Evolutionary conservation across 1,140 invertebrate species (phyloP).

Genomic region (Charaxes varanes): DNA sequence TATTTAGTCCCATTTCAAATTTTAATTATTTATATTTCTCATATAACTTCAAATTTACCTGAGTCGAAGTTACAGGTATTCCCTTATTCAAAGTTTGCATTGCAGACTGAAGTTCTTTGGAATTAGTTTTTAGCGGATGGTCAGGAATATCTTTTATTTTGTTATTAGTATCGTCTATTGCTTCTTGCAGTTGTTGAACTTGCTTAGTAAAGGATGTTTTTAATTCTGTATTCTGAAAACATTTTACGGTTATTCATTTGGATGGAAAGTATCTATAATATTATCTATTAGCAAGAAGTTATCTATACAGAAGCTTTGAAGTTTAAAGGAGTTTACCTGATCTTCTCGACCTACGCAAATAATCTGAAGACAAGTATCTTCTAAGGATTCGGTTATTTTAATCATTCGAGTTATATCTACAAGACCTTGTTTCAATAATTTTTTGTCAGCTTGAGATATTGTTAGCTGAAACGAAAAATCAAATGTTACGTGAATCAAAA

Average conservation of each 20-base stretch:
- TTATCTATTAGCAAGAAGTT: not conserved
- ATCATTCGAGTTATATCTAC: constrained; percentile 29
- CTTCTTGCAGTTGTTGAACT: constrained; percentile 24
- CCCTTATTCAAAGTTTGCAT: constrained; percentile 1
- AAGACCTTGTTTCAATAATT: constrained; percentile 29
- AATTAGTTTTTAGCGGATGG: constrained; percentile 15
- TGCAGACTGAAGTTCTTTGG: constrained; percentile 8
- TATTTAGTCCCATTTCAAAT: no score
- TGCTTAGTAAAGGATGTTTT: constrained; percentile 22
- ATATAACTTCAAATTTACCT: not conserved
- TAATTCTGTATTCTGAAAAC: constrained; percentile 31
- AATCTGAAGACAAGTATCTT: constrained; percentile 32
- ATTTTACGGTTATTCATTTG: not conserved
- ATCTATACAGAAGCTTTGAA: not conserved
- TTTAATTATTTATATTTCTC: not conserved
- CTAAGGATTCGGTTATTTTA: constrained; percentile 22
- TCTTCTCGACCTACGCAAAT: constrained; percentile 26
- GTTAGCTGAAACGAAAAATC: constrained; percentile 31
- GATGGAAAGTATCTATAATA: not conserved
- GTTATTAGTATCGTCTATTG: constrained; percentile 20
- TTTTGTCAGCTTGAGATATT: constrained; percentile 33
- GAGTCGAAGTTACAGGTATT: not conserved
- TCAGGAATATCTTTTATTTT: constrained; percentile 21
- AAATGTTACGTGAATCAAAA: no score
- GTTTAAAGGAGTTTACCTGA: constrained; percentile 27